Conservation (phyloP, 2,888 invertebrate species). For the Nomada flava region DNA sequence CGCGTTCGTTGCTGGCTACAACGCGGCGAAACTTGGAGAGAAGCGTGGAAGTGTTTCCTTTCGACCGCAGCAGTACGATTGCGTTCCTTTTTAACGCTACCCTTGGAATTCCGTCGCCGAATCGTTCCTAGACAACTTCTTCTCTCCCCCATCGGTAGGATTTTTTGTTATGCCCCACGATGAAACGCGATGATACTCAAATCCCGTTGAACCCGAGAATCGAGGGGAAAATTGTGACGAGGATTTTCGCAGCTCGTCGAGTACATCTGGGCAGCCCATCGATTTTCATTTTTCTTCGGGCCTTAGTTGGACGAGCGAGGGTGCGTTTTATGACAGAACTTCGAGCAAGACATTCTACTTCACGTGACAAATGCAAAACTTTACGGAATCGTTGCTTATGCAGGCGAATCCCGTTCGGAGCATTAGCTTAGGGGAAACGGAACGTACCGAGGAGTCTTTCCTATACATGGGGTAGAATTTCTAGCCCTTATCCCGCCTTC, state of each 20-base stretch:
- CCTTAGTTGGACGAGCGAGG: too few relatives aligned
- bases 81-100: constrained; percentile 6
- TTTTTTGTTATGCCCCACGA: neutral
- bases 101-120: constrained; percentile 3
- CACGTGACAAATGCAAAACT: neutral
- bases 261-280: neutral
- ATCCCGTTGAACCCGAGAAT: neutral
- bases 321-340: neutral
- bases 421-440: neutral
- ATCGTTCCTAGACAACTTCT: neutral
- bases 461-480: neutral
- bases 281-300: neutral
- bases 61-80: neutral
- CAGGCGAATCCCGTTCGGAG: neutral
- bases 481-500: neutral
- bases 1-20: constrained; percentile 7
- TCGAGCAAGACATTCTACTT: too few relatives aligned
- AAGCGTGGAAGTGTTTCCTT: neutral
- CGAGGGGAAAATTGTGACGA: neutral
- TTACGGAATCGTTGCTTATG: neutral
- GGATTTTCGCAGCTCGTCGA: neutral
- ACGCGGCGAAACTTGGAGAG: neutral
- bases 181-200: neutral
- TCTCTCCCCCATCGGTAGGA: neutral
- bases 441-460: neutral